Evolutionary conservation across 2,888 invertebrate genomes (phyloP), one percentile per base, ranked within the genome.

Genomic region (Limnephilus marmoratus): DNA sequence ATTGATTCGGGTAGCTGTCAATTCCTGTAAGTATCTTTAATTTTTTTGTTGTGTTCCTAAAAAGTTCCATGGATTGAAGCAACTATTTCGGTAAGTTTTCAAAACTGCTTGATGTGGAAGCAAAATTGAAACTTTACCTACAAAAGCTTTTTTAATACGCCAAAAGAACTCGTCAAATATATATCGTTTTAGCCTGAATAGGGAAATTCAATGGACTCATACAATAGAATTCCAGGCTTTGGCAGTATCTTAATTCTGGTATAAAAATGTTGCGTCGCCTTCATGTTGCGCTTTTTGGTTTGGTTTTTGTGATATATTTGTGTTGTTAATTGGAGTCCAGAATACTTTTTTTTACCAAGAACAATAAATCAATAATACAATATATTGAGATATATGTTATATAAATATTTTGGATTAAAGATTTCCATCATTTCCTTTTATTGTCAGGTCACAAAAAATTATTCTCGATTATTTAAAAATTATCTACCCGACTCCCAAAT

Each of bases 1-100:
- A 85, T 91, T 91, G 91, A 82, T 1, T 87, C 80, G 68, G 49
- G 85, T 31, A 29, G 90, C 37, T 31, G 31, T 53, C 13, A 37
- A 0, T 0, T 18, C 13, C 5, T 24, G 90, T 90, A 90, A 90
- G 81, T 83, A 18, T 34, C 34, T 83, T 83, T 83, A 1, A 83
- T 11, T 29, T 81, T 34, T 34, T 34, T 18, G 13, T 34, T 18
- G 24, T 31, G 31, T 31, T 7, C 12, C 83, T 83, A 15, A 31
- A 82, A 24, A 34, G 83, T 83, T 83, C 18, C 12, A 24, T 37
- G 83, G 83, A 37, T 18, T 34, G 15, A 83, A 83, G 11, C 53
- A 31, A 34, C 34, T 34, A 13, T 83, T 29, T 83, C 18, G 83
- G 83, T 83, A 83, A 83, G 83, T 83, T 31, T 34, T 31, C 18